Evolutionary conservation across 2,888 invertebrate species (phyloP), one percentile per base, ranked within the genome.

Genomic region (Copidosoma aretas): DNA sequence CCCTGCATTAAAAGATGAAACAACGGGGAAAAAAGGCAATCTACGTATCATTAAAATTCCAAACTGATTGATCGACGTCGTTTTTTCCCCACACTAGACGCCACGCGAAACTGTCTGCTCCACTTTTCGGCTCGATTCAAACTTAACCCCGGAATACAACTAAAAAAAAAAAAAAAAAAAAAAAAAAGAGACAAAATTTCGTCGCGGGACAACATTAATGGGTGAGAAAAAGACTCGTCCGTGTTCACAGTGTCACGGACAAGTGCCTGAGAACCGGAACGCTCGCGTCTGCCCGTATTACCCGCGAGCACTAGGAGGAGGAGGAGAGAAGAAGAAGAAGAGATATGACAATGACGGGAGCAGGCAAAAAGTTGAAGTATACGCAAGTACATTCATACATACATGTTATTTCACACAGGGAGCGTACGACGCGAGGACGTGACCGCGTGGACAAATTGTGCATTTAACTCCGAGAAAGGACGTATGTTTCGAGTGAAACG

Each of bases 191-290:
- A 32, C 32, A 32, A 32, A 32, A 32, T 32, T 32, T 32, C 32
- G n/a, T n/a, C n/a, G n/a, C n/a, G n/a, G n/a, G n/a, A n/a, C 32
- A 5, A 32, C 32, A 79, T 80, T 81, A 81, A 81, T 76, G 79
- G 78, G 80, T 75, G 81, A 80, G 81, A 77, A 41, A 41, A 14
- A 41, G 75, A 74, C 69, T 10, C 53, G 43, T 54, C 41, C 53
- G 49, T 60, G 43, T 5, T 54, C 39, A 39, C 75, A 78, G 79
- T 80, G 78, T 81, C 80, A 79, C 74, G 78, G 75, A 78, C 78
- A 62, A 1, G 24, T 17, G 46, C 64, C 77, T 81, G 79, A 80
- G 81, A 82, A 82, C 81, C 81, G 80, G 81, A 82, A 82, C 81
- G 76, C 64, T 68, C 69, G 68, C 73, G 72, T 75, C 71, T 69